Evolutionary conservation across 2,797 vertebrate species (phyloP).

Genomic region (Molossus molossus): DNA sequence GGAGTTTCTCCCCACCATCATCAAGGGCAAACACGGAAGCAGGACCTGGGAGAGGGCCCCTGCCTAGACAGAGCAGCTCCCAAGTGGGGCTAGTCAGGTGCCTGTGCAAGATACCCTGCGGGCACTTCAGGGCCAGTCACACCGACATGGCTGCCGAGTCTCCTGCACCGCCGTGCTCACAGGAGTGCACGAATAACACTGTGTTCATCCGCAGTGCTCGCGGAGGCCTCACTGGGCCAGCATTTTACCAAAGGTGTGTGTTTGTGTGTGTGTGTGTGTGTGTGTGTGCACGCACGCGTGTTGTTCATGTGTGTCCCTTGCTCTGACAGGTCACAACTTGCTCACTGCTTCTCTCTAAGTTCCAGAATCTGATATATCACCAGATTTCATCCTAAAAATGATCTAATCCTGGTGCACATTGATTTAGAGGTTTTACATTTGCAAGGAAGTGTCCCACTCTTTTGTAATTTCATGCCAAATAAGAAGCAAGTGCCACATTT

Average conservation of each 20-base stretch:
- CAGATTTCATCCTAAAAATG: neutral
- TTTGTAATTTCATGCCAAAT: neutral
- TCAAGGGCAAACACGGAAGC: slow-evolving; percentile 61
- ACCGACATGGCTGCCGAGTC: rapidly evolving
- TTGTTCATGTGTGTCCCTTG: neutral
- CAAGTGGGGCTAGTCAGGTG: neutral
- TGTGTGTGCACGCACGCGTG: too few species aligned
- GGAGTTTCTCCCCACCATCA: slow-evolving; percentile 67
- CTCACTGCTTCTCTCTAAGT: neutral
- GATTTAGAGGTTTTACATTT: neutral
- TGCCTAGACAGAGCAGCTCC: rapidly evolving
- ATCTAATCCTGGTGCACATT: neutral
- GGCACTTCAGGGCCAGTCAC: neutral
- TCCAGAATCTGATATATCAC: neutral
- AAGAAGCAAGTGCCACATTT: neutral
- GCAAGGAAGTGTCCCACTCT: neutral
- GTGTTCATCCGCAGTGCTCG: neutral
- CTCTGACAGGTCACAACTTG: neutral
- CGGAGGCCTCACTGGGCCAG: neutral
- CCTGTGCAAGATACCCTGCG: neutral
- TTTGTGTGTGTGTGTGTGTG: rapidly evolving
- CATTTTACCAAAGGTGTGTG: rapidly evolving
- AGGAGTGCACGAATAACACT: rapidly evolving
- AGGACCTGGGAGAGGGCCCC: neutral
- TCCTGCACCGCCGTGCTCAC: rapidly evolving